phyloP scores from a whole-genome alignment of 2,888 invertebrate genomes.

The Stenurella melanura region DNA sequence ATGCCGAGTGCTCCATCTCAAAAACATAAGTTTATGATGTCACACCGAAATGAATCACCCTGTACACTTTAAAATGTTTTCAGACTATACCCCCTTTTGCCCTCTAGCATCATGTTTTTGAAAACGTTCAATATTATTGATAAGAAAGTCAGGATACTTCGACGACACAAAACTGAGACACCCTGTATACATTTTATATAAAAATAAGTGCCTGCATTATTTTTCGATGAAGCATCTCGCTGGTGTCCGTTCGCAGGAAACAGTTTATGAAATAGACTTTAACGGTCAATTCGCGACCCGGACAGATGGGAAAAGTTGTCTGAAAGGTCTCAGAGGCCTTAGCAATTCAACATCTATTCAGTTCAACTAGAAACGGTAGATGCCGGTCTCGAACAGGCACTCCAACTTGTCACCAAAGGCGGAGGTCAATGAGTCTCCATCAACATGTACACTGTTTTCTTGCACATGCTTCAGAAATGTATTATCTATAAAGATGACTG shows the following conservation, averaged over 20 bases:
- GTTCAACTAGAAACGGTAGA: slow-evolving; percentile 33
- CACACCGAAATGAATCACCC: no score
- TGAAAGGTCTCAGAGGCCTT: slow-evolving; percentile 23
- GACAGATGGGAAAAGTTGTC: slow-evolving; percentile 31
- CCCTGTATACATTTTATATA: not conserved
- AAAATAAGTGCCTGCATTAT: not conserved
- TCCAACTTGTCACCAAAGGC: slow-evolving; percentile 34
- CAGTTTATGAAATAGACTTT: slow-evolving; percentile 11
- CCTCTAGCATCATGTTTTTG: no score
- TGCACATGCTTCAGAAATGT: not conserved
- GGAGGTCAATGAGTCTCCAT: slow-evolving; percentile 31
- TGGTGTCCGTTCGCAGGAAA: slow-evolving; percentile 10
- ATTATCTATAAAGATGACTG: not conserved
- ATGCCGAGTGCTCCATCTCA: no score
- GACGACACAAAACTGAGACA: no score
- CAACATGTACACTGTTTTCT: slow-evolving; percentile 17
- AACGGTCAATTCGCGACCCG: slow-evolving; percentile 26
- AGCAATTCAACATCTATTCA: slow-evolving; percentile 25
- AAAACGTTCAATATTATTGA: no score
- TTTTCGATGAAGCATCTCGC: not conserved
- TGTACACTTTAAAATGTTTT: no score
- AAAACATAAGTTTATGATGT: no score
- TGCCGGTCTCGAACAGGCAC: slow-evolving; percentile 25
- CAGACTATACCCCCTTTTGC: no score
- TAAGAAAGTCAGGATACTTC: no score